These are phyloP conservation scores for Drosophila oshimai DNA, from an alignment of 1,140 invertebrate species.

Conservation along the genomic window DNA sequence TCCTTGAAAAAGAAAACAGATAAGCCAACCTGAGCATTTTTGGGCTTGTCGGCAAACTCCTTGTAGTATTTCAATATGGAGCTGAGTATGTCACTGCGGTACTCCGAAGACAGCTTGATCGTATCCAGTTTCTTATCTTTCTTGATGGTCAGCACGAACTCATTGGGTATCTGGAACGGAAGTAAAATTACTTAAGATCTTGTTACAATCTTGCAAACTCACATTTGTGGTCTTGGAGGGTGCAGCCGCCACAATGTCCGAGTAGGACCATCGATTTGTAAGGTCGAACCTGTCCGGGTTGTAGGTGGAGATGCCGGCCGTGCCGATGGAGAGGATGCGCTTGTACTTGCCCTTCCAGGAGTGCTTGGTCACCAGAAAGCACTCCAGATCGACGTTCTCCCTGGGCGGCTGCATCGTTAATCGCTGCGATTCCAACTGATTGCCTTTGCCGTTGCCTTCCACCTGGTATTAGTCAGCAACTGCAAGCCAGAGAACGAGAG, in stretches of 20 bases:
- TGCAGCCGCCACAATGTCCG: slow-evolving; percentile 90
- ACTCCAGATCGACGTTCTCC: slow-evolving; percentile 95
- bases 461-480: slow-evolving; percentile 7
- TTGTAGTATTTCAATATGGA: slow-evolving; percentile 93
- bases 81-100: slow-evolving; percentile 95
- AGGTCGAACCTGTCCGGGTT: slow-evolving; percentile 95
- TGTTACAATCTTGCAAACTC: neutral
- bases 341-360: slow-evolving; percentile 99
- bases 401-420: slow-evolving; percentile 89
- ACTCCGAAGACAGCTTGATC: slow-evolving; percentile 99
- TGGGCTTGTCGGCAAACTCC: slow-evolving; percentile 90
- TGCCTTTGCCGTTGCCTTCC: slow-evolving; percentile 31
- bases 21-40: slow-evolving; percentile 86
- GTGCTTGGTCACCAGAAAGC: slow-evolving; percentile 97
- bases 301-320: slow-evolving; percentile 97
- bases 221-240: slow-evolving; percentile 84
- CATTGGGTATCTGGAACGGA: slow-evolving; percentile 83
- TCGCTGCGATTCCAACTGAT: slow-evolving; percentile 21
- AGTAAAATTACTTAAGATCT: neutral
- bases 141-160: slow-evolving; percentile 94
- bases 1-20: neutral
- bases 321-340: slow-evolving; percentile 98
- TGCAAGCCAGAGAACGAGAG: slow-evolving; percentile 8
- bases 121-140: slow-evolving; percentile 96
- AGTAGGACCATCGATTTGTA: slow-evolving; percentile 97